Evolutionary conservation across 2,113 vertebrate genomes (phyloP).

Genomic region (Gorsachius goisagi): DNA sequence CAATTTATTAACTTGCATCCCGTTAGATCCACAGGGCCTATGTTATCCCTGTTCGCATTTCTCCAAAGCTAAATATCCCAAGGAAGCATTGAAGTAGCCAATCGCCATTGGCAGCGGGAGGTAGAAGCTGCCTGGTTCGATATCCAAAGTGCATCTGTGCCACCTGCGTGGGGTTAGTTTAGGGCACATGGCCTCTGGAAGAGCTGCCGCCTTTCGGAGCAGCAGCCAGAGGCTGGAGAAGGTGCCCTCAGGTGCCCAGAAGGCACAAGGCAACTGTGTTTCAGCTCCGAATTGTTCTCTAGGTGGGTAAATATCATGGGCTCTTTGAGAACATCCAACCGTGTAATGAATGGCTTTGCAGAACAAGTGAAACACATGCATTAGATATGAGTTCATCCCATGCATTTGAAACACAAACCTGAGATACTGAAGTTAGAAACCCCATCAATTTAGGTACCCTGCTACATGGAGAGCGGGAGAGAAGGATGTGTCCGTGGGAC

Average conservation of each 20-base stretch:
- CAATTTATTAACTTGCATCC: not conserved
- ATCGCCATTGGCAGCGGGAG: not conserved
- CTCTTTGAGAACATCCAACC: not conserved
- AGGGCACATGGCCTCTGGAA: not conserved
- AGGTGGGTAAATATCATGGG: not conserved
- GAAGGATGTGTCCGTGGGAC: accelerated
- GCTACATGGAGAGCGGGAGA: accelerated
- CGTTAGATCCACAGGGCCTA: not conserved
- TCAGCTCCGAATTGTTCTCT: not conserved
- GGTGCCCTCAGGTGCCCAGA: not conserved
- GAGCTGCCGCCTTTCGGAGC: not conserved
- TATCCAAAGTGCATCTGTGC: not conserved
- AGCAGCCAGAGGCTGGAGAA: not conserved
- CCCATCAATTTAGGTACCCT: not conserved
- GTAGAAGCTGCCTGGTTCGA: not conserved
- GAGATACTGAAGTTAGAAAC: not conserved
- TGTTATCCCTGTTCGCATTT: not conserved
- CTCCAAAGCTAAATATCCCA: not conserved
- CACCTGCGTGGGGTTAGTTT: not conserved
- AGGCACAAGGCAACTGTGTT: not conserved
- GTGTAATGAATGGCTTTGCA: not conserved
- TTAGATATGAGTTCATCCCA: not conserved
- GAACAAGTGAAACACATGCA: not conserved
- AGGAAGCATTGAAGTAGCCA: not conserved
- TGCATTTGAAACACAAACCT: not conserved